Evolutionary conservation across 2,113 vertebrate species (phyloP).

Genomic region (Brienomyrus longianalis): DNA sequence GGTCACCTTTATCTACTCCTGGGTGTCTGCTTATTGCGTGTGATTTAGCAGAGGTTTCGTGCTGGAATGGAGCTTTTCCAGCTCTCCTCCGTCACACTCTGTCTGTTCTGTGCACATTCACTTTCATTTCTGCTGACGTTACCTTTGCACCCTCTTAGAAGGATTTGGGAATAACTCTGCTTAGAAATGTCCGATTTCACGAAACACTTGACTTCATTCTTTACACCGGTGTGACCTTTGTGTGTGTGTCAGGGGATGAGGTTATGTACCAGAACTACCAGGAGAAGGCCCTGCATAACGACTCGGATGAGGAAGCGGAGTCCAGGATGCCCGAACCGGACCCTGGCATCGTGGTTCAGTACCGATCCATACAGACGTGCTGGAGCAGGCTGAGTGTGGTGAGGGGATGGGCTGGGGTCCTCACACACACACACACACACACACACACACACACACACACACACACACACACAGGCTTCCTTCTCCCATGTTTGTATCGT

Average conservation of each 20-base stretch:
- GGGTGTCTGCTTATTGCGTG: neutral
- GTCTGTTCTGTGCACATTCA: neutral
- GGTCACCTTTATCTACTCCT: neutral
- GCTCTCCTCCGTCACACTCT: neutral
- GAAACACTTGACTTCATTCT: neutral
- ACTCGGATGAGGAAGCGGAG: constrained; percentile 86
- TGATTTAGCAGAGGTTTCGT: neutral
- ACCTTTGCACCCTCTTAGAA: neutral
- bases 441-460: neutral
- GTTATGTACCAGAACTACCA: constrained; percentile 95
- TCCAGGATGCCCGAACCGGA: constrained; percentile 61
- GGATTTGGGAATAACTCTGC: neutral
- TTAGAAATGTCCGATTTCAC: neutral
- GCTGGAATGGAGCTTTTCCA: neutral
- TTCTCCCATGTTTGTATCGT: neutral
- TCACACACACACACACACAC: neutral
- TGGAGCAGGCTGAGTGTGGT: constrained; percentile 92
- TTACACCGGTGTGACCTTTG: neutral
- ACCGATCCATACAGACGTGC: constrained; percentile 74
- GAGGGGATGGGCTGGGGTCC: constrained; percentile 43
- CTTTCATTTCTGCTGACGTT: neutral
- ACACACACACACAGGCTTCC: neutral
- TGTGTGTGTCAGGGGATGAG: constrained; percentile 70
- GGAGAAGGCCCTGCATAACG: constrained; percentile 88
- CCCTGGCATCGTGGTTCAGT: constrained; percentile 72